Base-by-base conservation (phyloP, 2,113 vertebrate species). In the Conger conger region DNA sequence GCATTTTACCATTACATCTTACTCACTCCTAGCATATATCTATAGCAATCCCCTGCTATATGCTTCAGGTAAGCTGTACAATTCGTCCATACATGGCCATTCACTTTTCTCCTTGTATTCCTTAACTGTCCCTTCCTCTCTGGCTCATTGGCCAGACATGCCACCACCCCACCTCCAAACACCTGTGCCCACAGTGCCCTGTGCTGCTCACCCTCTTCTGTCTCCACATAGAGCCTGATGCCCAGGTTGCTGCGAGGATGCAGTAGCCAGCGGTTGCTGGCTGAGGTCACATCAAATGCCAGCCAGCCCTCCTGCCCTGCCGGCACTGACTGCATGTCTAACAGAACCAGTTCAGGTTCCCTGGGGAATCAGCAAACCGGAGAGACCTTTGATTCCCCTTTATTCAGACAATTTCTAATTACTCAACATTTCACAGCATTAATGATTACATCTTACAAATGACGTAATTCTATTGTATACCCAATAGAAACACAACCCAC, bases 211-310 rank as follows among this genome's bases (percentile, higher is more conserved):
- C 98, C 98, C 0, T 97, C 96, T 0, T 97, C 96, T 0, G 96
- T 97, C 93, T 99, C 97, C 90, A 99, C 97, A 0, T 96, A 99
- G 36, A 99, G 96, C 1, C 97, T 94, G 81, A 99, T 95, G 84
- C 96, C 97, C 92, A 98, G 93, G 93, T 96, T 96, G 93, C 95
- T 93, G 88, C 94, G 96, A 0, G 92, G 94, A 76, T 94, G 95
- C 84, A 96, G 89, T 0, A 97, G 90, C 97, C 97, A 98, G 92
- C 94, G 96, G 92, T 92, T 97, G 89, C 97, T 96, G 90, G 98
- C 97, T 0, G 97, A 94, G 0, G 97, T 97, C 90, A 99, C 94
- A 0, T 99, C 98, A 16, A 99, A 97, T 82, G 96, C 97, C 93
- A 99, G 89, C 98, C 98, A 99, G 82, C 97, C 97, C 92, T 99